Evolutionary conservation across 2,888 invertebrate genomes (phyloP), one percentile per base, ranked within the genome.

Genomic region (Ochropleura leucogaster): DNA sequence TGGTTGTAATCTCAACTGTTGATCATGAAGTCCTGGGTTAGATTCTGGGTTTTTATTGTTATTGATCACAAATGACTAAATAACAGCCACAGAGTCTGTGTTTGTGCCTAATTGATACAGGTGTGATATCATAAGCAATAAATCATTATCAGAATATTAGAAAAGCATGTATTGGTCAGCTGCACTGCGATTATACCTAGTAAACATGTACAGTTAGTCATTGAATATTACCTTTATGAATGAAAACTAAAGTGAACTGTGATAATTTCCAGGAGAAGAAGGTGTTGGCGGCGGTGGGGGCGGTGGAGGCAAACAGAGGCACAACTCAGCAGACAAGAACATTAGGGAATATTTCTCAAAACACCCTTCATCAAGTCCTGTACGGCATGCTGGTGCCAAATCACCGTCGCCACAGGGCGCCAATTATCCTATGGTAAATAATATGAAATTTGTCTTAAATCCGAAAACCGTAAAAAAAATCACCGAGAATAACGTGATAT

Each of bases 341-440:
- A 98, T 99, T 93, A 98, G 98, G 95, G 99, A 99, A 93, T 99
- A 99, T 95, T 98, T 98, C 94, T 98, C 98, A 91, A 98, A 98
- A 94, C 98, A 98, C 94, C 97, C 98, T 90, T 98, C 98, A 85
- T 98, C 97, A 91, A 98, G 98, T 95, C 98, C 98, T 88, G 98
- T 98, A 89, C 97, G 98, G 95, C 98, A 97, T 93, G 97, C 98
- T 82, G 97, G 97, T 91, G 98, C 98, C 85, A 98, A 98, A 93
- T 98, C 98, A 92, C 98, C 98, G 84, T 98, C 98, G 88, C 98
- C 98, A 72, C 98, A 98, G 93, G 98, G 97, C 94, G 97, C 97
- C 85, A 97, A 97, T 87, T 98, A 98, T 97, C 98, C 98, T 94
- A 98, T 98, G 98, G 98, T 98, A 93, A 97, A 95, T 92, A 68